Evolutionary conservation across 2,113 vertebrate genomes (phyloP), one percentile per base, ranked within the genome.

Genomic region (Edolisoma coerulescens): DNA sequence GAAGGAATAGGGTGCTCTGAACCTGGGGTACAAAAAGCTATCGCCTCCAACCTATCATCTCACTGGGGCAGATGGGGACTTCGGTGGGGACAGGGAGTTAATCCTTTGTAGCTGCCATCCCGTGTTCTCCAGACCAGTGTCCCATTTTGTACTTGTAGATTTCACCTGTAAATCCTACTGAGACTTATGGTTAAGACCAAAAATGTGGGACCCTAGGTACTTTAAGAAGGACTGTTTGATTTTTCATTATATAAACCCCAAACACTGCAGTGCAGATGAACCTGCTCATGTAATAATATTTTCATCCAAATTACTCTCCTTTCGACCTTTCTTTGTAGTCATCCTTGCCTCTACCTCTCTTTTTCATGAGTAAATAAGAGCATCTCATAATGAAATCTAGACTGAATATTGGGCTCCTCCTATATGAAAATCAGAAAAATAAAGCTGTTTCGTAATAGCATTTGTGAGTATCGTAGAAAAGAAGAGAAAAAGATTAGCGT

Each of bases 121-220:
- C 1, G 0, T 35, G 6, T 35, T 69, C 57, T 86, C 41, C 45
- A 53, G 35, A 68, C 0, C 0, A 54, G 16, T 16, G 10, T 49
- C 11, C 14, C 11, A 28, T 82, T 82, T 41, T 13, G 3, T 19
- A 30, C 39, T 7, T 64, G 32, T 13, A 78, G 23, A 27, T 16
- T 27, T 70, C 42, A 28, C 16, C 57, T 39, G 16, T 54, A 69
- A 88, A 90, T 76, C 45, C 57, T 73, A 14, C 32, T 0, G 0
- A 49, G 27, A n/a, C 20, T 64, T 64, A 45, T 7, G 41, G 22
- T 27, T 60, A 24, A 37, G 41, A 53, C 21, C 16, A 68, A 64
- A 75, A 65, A 42, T 28, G 10, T 32, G 44, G 70, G 6, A 71
- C 5, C 3, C 1, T 42, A 33, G 14, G 23, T 35, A 49, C 21